A percentile compares a stretch with the other conserved stretches of the same genome.
Evolutionary conservation across 1,140 invertebrate genomes (phyloP).

Genomic region (Meloidogyne chitwoodi): DNA sequence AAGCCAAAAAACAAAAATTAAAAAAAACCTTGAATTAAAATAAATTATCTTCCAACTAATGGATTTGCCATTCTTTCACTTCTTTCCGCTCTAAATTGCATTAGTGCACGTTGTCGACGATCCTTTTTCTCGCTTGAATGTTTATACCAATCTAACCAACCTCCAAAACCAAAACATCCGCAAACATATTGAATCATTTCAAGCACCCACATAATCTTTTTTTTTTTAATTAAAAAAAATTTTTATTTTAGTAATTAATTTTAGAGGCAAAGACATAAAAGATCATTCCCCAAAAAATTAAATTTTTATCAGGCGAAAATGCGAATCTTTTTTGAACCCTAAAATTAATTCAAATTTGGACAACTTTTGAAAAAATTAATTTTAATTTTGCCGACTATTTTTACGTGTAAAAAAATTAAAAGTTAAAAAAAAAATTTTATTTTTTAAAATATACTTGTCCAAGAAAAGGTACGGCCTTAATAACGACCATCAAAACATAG

Average conservation of each 20-base stretch:
- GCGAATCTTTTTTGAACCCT: too few species aligned
- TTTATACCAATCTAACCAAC: conserved; percentile 13
- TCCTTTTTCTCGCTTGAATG: not conserved
- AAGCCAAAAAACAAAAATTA: not conserved
- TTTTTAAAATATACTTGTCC: too few species aligned
- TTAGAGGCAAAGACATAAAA: too few species aligned
- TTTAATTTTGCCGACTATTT: too few species aligned
- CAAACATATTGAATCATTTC: not conserved
- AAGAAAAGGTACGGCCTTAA: conserved; percentile 4
- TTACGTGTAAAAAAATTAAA: too few species aligned
- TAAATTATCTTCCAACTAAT: not conserved
- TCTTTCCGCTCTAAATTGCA: not conserved
- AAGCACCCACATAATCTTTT: not conserved
- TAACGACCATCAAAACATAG: not conserved
- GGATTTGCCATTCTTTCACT: not conserved
- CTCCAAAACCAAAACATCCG: conserved; percentile 1
- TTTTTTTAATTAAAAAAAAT: not conserved
- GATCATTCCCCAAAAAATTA: too few species aligned
- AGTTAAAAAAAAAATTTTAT: too few species aligned
- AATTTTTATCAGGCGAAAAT: too few species aligned
- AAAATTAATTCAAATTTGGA: too few species aligned
- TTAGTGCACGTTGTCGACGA: not conserved
- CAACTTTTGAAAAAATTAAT: too few species aligned
- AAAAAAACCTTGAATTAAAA: too few species aligned
- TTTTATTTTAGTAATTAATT: too few species aligned